Base-by-base conservation (phyloP, 2,888 invertebrate species). In the Hirtodrosophila cameraria region DNA sequence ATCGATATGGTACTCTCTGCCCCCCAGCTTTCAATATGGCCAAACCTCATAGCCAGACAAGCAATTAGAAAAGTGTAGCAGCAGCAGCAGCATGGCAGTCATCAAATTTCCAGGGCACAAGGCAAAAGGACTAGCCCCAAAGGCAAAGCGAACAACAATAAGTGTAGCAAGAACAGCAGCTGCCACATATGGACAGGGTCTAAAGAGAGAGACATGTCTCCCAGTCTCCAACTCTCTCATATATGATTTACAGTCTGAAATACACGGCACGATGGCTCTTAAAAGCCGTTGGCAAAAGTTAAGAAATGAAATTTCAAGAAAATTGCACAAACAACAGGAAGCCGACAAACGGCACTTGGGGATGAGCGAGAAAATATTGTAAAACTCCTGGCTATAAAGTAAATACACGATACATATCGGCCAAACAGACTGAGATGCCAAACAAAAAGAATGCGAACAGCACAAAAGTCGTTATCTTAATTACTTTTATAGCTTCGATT, bases 401-500 rank as follows among this genome's bases (percentile, higher is more conserved):
- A 80, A 74, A 83, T 80, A 80, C 71, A 71, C 67, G 74, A 67
- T 58, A 57, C 62, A 71, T 62, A 70, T 71, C 66, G 61, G 36
- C 49, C 33, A 28, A 41, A 27, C 35, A 49, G 48, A 35, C 18
- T 15, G 15, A 48, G 38, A 7, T 33, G 49, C 33, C 33, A 35
- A 38, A 53, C 28, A 18, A 30, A 36, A 48, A 45, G 38, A 70
- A 50, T 65, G 62, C 42, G 55, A 77, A 63, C 62, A 74, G 55
- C 75, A 77, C 69, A 66, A 82, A 87, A 87, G 81, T 88, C 85
- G 85, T 87, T 87, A 87, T 88, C 87, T 88, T 88, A 87, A 87
- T 87, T 87, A 87, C 88, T 87, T 88, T 80, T 86, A 86, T 75
- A 81, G 85, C 86, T 81, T 85, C 86, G 87, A 88, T 87, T 86